Conservation (phyloP, 30 jellyfish, hydroid and myxozoan species). For the Chrysaora quinquecirrha region DNA sequence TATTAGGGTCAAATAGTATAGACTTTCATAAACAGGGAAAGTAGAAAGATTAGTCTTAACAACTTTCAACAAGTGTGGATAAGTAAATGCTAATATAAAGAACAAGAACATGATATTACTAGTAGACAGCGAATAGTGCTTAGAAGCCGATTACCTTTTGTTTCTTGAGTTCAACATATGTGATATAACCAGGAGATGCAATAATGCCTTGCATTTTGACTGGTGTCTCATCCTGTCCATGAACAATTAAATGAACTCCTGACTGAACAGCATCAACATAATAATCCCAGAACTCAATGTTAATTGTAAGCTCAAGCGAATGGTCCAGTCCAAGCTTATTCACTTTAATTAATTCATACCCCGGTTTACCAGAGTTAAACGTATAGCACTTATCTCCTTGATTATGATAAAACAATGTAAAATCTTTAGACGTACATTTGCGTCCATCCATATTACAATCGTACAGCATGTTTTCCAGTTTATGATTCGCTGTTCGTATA, state of each 20-base stretch:
- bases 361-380: constrained; percentile 79
- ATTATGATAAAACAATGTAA: constrained; percentile 62
- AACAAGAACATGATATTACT: too few species aligned
- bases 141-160: too few species aligned
- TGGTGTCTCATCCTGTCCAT: constrained; percentile 93
- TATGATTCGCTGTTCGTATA: constrained; percentile 68
- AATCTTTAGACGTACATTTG: constrained; percentile 67
- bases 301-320: constrained; percentile 66
- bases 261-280: constrained; percentile 69
- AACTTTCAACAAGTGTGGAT: too few species aligned
- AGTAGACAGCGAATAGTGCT: too few species aligned
- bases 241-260: constrained; percentile 79
- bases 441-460: constrained; percentile 75
- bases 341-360: constrained; percentile 42
- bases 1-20: too few species aligned
- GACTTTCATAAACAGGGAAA: too few species aligned
- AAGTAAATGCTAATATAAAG: too few species aligned
- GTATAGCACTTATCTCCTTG: constrained; percentile 93
- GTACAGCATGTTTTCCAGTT: constrained; percentile 74
- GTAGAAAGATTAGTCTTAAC: too few species aligned
- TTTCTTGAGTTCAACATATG: constrained; percentile 78
- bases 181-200: constrained; percentile 83
- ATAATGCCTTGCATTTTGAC: constrained; percentile 77
- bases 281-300: constrained; percentile 88
- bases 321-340: constrained; percentile 68